Conservation (phyloP, 2,888 invertebrate species). For the Endomychus coccineus region DNA sequence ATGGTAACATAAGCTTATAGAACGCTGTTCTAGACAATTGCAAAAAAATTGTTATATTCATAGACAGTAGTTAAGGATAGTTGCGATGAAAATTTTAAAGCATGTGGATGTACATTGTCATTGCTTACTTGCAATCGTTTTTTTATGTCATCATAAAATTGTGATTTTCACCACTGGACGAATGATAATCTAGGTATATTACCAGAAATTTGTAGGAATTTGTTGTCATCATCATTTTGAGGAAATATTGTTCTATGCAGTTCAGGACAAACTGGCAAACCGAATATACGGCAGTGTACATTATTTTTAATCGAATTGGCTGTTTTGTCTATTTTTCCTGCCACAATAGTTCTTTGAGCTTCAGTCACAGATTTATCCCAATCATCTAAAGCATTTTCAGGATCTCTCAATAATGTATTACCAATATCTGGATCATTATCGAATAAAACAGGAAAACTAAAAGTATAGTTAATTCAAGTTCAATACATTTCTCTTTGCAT, state of each 20-base stretch:
- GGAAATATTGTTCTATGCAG: slow-evolving; percentile 60
- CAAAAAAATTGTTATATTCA: too few species aligned
- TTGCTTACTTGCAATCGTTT: too few species aligned
- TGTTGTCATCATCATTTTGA: slow-evolving; percentile 60
- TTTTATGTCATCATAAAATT: too few species aligned
- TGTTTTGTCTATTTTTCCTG: slow-evolving; percentile 36
- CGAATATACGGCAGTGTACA: slow-evolving; percentile 60
- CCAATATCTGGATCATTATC: slow-evolving; percentile 62
- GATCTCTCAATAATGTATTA: slow-evolving; percentile 57
- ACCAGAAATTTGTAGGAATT: slow-evolving; percentile 68
- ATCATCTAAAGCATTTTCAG: slow-evolving; percentile 53
- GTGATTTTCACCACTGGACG: too few species aligned
- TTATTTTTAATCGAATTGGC: slow-evolving; percentile 51
- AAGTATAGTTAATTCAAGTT: slow-evolving; percentile 28
- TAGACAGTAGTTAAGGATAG: too few species aligned
- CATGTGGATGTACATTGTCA: too few species aligned
- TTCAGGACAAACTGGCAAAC: slow-evolving; percentile 63
- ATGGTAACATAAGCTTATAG: too few species aligned
- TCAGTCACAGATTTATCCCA: slow-evolving; percentile 57
- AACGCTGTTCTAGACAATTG: too few species aligned
- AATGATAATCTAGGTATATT: too few species aligned
- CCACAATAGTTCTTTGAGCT: slow-evolving; percentile 51
- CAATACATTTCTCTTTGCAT: slow-evolving; percentile 4
- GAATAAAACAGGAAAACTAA: slow-evolving; percentile 62
- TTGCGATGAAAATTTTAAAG: too few species aligned